Base-by-base conservation (phyloP, 2,797 vertebrate species). In the Dromococcyx pavoninus region DNA sequence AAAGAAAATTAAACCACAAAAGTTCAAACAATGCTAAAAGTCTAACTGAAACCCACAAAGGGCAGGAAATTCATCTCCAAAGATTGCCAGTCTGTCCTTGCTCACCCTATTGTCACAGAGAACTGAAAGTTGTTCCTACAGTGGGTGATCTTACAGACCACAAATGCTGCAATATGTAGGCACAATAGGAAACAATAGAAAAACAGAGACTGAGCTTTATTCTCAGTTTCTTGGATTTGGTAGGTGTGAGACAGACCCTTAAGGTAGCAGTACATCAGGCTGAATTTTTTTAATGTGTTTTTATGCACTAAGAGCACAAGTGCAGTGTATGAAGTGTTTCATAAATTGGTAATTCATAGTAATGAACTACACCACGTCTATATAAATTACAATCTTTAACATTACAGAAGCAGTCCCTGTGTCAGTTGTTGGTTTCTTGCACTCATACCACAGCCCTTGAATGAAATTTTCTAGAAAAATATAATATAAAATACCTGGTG, bases 1-100 rank as follows among this genome's bases (percentile, higher is more conserved):
- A 96, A 94, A 97, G 93, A 64, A 95, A 97, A 97, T 96, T 91
- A 90, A 96, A 93, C 95, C 95, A 75, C 95, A 97, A 30, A 93
- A 94, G 93, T 95, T 96, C 86, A 92, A 97, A 93, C 94, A 94
- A 97, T 95, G 84, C 92, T 84, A 62, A 89, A 89, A 95, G 93
- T 92, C 87, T 94, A 81, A 88, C 92, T 95, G 95, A 96, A 96
- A 96, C 93, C 95, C 96, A 81, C 95, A 97, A 94, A 95, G 89
- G 78, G 87, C 91, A 96, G 96, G 93, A 97, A 97, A 97, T 96
- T 93, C 72, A 91, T 89, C 60, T 97, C 65, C 70, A 46, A 89
- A 93, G 66, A 86, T 50, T 97, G 94, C 95, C 96, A 95, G 86
- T 83, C 93, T 97, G 91, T 97, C 95, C 94, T 96, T 80, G 54